Percentiles rank a stretch among this genome's conserved stretches.
These are phyloP conservation scores for Centropyge bicolor DNA, from an alignment of 2,797 vertebrate species.

Conservation along the genomic window DNA sequence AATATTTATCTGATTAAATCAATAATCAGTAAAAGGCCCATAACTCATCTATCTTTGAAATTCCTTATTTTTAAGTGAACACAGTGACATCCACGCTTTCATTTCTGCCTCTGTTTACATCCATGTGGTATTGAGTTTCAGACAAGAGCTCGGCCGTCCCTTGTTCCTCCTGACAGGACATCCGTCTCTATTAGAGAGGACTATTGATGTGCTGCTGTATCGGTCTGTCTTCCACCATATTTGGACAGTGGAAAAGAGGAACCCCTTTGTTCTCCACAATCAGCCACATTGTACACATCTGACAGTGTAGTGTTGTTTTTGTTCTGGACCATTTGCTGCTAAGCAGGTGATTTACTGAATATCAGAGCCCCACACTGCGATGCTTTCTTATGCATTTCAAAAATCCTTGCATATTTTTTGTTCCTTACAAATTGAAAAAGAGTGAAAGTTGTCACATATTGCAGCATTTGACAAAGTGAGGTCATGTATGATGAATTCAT, in stretches of 20 bases:
- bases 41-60: too few species aligned
- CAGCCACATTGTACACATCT: conserved; percentile 12
- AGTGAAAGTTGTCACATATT: conserved; percentile 21
- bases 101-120: conserved; percentile 40
- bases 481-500: conserved; percentile 44
- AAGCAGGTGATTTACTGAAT: conserved; percentile 1
- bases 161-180: conserved; percentile 63
- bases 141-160: conserved; percentile 30
- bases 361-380: not conserved
- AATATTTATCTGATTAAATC: too few species aligned
- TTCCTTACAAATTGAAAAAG: conserved; percentile 10
- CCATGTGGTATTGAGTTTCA: conserved; percentile 48
- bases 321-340: conserved; percentile 3
- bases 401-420: conserved; percentile 8
- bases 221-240: conserved; percentile 42
- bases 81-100: conserved; percentile 7
- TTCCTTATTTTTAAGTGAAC: too few species aligned
- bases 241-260: conserved; percentile 38
- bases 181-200: conserved; percentile 68
- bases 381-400: conserved; percentile 7
- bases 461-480: conserved; percentile 44
- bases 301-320: not conserved
- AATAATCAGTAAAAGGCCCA: too few species aligned
- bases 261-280: conserved; percentile 37
- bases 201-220: conserved; percentile 56